These are phyloP conservation scores for Caerostris darwini DNA, from an alignment of 1,140 invertebrate species.

Conservation along the genomic window DNA sequence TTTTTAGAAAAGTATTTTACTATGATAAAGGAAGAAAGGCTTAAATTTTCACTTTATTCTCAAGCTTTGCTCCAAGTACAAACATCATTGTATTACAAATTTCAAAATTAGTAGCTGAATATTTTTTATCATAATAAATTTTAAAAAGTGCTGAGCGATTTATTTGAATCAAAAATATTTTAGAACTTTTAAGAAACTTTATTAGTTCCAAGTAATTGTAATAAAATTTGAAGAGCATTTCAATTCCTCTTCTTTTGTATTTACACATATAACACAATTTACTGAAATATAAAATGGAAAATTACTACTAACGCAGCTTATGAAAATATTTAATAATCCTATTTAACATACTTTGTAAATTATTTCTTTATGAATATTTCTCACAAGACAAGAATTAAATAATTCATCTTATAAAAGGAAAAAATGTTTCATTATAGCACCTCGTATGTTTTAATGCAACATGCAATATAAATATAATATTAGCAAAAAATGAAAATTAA, in stretches of 20 bases:
- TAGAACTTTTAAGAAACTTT: neutral
- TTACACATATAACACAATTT: neutral
- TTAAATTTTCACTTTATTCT: neutral
- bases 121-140: neutral
- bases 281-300: neutral
- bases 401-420: neutral
- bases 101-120: neutral
- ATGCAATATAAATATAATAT: slow-evolving; percentile 2
- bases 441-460: neutral
- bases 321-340: neutral
- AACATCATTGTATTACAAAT: neutral
- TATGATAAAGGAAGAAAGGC: neutral
- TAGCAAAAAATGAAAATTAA: neutral
- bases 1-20: neutral
- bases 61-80: neutral
- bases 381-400: neutral
- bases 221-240: neutral
- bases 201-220: neutral
- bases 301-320: neutral
- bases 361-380: neutral
- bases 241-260: neutral
- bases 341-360: neutral
- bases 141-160: neutral
- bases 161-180: neutral
- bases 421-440: neutral